Evolutionary conservation across 2,797 vertebrate species (phyloP).

Genomic region (Poeciliopsis presidionis): DNA sequence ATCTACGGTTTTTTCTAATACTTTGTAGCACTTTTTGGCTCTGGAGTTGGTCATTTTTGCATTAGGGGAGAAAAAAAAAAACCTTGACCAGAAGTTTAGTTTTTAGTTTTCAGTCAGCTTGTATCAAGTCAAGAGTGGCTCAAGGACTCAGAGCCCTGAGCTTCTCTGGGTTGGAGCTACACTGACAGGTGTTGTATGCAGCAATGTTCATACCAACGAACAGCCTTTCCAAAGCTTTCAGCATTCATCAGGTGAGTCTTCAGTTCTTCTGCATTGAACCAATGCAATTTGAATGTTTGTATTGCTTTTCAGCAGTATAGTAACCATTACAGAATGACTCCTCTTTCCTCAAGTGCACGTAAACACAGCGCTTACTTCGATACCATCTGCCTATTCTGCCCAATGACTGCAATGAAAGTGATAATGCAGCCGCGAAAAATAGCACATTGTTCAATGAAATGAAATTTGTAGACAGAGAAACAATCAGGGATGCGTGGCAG

Average conservation of each 20-base stretch:
- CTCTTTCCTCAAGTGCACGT: conserved; percentile 40
- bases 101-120: conserved; percentile 31
- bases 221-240: conserved; percentile 65
- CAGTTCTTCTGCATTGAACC: conserved; percentile 64
- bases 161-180: conserved; percentile 48
- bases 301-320: conserved; percentile 51
- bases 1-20: neutral
- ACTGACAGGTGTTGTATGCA: conserved; percentile 66
- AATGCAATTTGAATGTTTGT: conserved; percentile 63
- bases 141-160: conserved; percentile 63
- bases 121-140: conserved; percentile 32
- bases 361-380: conserved; percentile 30
- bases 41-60: neutral
- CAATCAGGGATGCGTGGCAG: conserved; percentile 37
- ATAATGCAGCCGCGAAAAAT: conserved; percentile 62
- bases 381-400: conserved; percentile 70
- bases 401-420: conserved; percentile 42
- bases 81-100: conserved; percentile 39
- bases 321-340: conserved; percentile 55
- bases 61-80: conserved; percentile 13
- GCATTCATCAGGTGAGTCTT: conserved; percentile 64
- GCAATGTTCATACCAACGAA: conserved; percentile 56
- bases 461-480: conserved; percentile 59
- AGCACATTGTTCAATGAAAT: conserved; percentile 71
- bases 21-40: conserved; percentile 3